Evolutionary conservation across 2,888 invertebrate genomes (phyloP), one percentile per base, ranked within the genome.

Genomic region (Tenodera sinensis): DNA sequence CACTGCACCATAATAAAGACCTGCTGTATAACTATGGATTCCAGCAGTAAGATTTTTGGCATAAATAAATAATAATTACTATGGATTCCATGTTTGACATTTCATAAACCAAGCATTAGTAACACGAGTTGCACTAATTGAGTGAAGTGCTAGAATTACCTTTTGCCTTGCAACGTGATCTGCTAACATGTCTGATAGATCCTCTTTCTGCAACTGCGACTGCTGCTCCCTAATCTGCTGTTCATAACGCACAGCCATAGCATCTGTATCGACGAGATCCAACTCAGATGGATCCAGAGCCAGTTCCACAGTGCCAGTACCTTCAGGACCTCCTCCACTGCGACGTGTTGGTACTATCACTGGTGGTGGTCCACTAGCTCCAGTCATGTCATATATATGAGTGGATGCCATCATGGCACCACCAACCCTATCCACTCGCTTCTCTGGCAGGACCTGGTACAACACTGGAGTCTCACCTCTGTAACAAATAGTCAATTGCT

Each of bases 381-480:
- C 95, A 83, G 96, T 96, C 94, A 99, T 96, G 92, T 99, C 99
- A 93, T 99, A 99, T 0, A 99, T 98, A 93, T 99, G 99, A 0
- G 98, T 98, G 85, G 99, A 99, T 4, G 97, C 99, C 98, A 99
- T 99, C 99, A 99, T 99, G 0, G 96, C 95, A 89, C 97, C 97
- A 1, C 97, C 96, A 89, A 99, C 96, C 88, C 98, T 96, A 89
- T 99, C 99, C 47, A 97, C 96, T 91, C 98, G 97, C 92, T 98
- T 97, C 94, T 99, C 99, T 47, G 99, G 99, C 90, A 99, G 93
- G 90, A 99, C 97, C 92, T 98, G 98, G 94, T 98, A 99, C 42
- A 99, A 94, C 0, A 98, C 97, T 1, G 99, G 99, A 0, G 98
- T 98, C 92, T 99, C 99, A 54, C 96, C 97, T 83, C 98, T 97